Percentiles rank a stretch among this genome's conserved stretches.
These are phyloP conservation scores for Phyllotis vaccarum DNA, from an alignment of 2,797 vertebrate genomes.

Conservation along the genomic window DNA sequence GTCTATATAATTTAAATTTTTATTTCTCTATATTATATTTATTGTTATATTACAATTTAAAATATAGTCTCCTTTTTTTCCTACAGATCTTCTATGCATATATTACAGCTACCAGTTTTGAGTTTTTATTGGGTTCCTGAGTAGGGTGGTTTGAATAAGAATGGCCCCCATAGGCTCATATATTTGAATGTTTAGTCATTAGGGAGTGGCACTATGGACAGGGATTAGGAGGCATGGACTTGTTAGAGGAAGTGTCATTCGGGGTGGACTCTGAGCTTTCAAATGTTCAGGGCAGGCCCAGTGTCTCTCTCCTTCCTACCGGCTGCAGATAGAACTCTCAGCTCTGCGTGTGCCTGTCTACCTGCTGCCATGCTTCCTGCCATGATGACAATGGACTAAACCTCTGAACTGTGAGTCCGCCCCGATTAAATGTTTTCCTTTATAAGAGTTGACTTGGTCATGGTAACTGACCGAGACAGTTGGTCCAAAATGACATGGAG, in stretches of 20 bases:
- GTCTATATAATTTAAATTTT: no score
- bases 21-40: no score
- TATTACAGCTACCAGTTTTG: background rate
- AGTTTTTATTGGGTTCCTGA: background rate
- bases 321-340: background rate
- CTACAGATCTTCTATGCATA: background rate
- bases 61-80: no score
- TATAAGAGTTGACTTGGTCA: background rate
- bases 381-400: no score
- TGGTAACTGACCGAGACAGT: no score
- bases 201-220: background rate
- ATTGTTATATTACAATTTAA: no score
- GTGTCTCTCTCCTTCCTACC: background rate
- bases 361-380: background rate
- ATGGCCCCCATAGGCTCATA: background rate
- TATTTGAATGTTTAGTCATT: background rate
- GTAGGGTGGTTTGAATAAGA: background rate
- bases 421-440: background rate
- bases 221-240: background rate
- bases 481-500: background rate
- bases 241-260: background rate
- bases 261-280: background rate
- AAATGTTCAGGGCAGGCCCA: background rate
- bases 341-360: background rate
- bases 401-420: background rate